phyloP scores from a whole-genome alignment of 2,888 invertebrate genomes.

The Sarcophaga carnaria region DNA sequence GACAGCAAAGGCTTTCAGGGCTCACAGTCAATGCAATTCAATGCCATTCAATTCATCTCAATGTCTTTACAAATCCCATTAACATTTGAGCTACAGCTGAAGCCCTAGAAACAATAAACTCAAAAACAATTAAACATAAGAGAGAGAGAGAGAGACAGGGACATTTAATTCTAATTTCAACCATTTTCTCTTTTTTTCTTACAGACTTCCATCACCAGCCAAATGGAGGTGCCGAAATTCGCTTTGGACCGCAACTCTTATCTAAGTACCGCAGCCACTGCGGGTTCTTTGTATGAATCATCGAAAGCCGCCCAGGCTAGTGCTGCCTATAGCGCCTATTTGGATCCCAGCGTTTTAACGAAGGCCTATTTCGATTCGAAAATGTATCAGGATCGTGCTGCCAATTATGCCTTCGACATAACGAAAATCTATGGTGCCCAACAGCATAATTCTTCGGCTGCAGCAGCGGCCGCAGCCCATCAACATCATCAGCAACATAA shows the following conservation, averaged over 20 bases:
- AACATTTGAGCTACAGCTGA: conserved; percentile 53
- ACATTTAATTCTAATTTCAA: conserved; percentile 1
- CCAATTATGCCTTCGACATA: conserved; percentile 82
- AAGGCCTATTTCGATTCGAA: conserved; percentile 82
- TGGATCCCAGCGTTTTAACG: conserved; percentile 82
- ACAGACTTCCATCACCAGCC: conserved; percentile 78
- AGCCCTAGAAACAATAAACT: conserved; percentile 35
- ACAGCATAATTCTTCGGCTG: conserved; percentile 77
- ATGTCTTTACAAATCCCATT: conserved; percentile 58
- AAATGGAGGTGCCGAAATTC: conserved; percentile 81
- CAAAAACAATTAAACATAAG: conserved; percentile 63
- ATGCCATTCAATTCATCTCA: conserved; percentile 28
- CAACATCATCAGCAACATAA: conserved; percentile 78
- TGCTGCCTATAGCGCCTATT: conserved; percentile 81
- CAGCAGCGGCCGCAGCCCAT: conserved; percentile 78
- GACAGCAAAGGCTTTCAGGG: not conserved
- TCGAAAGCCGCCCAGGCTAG: conserved; percentile 79
- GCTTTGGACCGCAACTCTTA: conserved; percentile 80
- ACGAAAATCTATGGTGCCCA: conserved; percentile 81
- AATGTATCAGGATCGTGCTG: conserved; percentile 82
- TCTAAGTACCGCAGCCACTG: conserved; percentile 80
- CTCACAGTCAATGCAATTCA: conserved; percentile 24
- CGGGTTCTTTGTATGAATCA: conserved; percentile 78
- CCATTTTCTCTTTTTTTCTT: conserved; percentile 36
- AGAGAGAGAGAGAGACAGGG: not conserved